These are phyloP conservation scores for Drosophila grimshawi DNA, from an alignment of 1,140 invertebrate genomes.

Conservation along the genomic window DNA sequence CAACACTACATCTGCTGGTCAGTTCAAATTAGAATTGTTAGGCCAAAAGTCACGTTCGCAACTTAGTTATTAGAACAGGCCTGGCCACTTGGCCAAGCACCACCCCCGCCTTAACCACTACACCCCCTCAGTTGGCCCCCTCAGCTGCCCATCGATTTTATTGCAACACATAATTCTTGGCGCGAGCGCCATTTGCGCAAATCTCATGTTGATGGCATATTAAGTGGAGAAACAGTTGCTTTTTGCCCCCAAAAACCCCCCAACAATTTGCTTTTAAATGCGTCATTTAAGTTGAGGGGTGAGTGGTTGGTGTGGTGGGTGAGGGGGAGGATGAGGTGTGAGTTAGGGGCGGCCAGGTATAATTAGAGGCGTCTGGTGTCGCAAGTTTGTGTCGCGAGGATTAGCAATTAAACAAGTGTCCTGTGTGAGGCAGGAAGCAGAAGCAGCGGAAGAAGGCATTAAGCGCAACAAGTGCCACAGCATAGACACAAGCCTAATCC, in stretches of 20 bases:
- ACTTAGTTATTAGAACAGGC: constrained; percentile 70
- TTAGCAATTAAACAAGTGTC: constrained; percentile 81
- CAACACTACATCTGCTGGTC: background rate
- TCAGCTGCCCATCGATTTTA: constrained; percentile 66
- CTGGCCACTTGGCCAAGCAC: constrained; percentile 8
- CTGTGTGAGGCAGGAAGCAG: constrained; percentile 39
- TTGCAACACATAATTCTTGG: constrained; percentile 80
- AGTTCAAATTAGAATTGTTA: constrained; percentile 70
- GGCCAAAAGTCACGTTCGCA: constrained; percentile 74
- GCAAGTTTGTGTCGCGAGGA: constrained; percentile 54
- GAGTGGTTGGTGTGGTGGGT: background rate
- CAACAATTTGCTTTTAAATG: constrained; percentile 72
- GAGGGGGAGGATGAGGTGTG: constrained; percentile 3
- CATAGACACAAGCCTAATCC: constrained; percentile 59
- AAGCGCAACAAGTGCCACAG: constrained; percentile 69
- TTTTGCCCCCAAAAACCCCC: background rate
- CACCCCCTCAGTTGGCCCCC: background rate
- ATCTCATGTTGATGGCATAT: constrained; percentile 82
- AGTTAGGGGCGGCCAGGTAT: constrained; percentile 54
- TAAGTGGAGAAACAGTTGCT: constrained; percentile 61
- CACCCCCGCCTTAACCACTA: background rate
- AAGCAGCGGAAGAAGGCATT: background rate
- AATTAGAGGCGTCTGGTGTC: constrained; percentile 73
- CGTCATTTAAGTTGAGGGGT: constrained; percentile 30
- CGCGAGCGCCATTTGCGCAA: constrained; percentile 71